Percentiles rank a stretch among this genome's conserved stretches.
These are phyloP conservation scores for Malurus cyaneus DNA, from an alignment of 2,113 vertebrate species.

Conservation along the genomic window DNA sequence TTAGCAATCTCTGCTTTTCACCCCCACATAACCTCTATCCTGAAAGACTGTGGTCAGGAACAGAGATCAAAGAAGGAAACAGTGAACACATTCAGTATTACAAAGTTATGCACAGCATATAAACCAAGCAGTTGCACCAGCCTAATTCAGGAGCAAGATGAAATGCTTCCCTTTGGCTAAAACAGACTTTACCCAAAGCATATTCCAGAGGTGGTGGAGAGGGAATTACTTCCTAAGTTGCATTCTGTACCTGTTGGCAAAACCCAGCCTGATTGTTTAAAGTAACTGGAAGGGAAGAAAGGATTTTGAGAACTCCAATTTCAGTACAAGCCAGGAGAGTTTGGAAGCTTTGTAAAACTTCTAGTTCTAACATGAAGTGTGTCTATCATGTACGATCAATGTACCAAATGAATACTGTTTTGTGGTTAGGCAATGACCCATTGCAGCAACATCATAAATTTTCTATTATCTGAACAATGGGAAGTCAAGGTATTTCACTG, in stretches of 20 bases:
- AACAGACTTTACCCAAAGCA: neutral
- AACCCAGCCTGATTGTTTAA: neutral
- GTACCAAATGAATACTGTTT: neutral
- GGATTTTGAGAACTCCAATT: neutral
- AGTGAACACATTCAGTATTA: constrained; percentile 27
- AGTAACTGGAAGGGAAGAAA: neutral
- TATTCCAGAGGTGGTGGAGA: neutral
- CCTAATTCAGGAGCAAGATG: neutral
- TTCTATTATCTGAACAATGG: neutral
- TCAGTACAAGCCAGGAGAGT: neutral
- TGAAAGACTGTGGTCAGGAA: constrained; percentile 25
- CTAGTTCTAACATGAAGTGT: neutral
- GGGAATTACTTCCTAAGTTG: neutral
- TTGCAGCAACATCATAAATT: neutral
- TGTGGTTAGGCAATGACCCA: neutral
- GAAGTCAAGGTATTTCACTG: neutral
- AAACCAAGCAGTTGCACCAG: constrained; percentile 44
- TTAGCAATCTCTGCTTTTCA: neutral
- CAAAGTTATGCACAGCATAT: constrained; percentile 18
- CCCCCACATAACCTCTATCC: neutral
- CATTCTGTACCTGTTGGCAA: neutral
- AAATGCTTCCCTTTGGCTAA: neutral
- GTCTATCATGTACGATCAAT: accelerated
- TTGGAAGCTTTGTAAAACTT: neutral
- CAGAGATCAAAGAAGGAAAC: constrained; percentile 4